These are phyloP conservation scores for Brachionus manjavacas DNA, from an alignment of 1,140 invertebrate genomes.

Conservation along the genomic window DNA sequence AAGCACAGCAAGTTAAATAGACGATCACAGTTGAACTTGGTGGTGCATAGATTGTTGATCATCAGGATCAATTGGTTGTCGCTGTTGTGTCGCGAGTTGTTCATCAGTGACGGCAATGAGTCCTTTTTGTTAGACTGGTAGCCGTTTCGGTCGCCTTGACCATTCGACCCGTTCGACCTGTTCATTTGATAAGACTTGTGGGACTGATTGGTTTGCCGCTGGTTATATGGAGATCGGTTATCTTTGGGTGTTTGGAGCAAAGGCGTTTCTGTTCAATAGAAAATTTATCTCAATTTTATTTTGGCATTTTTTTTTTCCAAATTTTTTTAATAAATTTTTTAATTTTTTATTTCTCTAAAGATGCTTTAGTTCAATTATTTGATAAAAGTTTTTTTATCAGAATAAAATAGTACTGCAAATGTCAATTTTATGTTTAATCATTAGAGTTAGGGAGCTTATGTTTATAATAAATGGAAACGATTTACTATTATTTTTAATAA, in stretches of 20 bases:
- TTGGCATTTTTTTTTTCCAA: neutral
- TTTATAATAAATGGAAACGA: too few relatives aligned
- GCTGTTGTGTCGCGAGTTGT: conserved; percentile 3
- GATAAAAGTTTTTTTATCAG: too few relatives aligned
- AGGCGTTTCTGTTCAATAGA: neutral
- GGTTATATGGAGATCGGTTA: neutral
- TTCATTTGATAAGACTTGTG: neutral
- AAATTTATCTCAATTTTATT: neutral
- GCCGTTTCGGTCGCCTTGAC: neutral
- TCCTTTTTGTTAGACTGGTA: neutral
- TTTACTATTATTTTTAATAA: too few relatives aligned
- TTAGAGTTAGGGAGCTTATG: too few relatives aligned
- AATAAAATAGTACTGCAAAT: too few relatives aligned
- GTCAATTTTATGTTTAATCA: too few relatives aligned
- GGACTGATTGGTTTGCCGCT: neutral
- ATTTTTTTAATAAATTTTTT: neutral
- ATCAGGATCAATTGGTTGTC: conserved; percentile 82
- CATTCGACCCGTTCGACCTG: neutral
- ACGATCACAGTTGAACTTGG: conserved; percentile 87
- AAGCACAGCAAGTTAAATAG: conserved; percentile 98
- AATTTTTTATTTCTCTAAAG: too few relatives aligned
- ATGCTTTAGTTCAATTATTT: too few relatives aligned
- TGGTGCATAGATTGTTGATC: conserved; percentile 89
- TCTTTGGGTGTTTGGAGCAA: neutral
- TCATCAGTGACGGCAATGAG: neutral